phyloP scores from a whole-genome alignment of 2,113 vertebrate species.

The Drymodes brunneopygia region DNA sequence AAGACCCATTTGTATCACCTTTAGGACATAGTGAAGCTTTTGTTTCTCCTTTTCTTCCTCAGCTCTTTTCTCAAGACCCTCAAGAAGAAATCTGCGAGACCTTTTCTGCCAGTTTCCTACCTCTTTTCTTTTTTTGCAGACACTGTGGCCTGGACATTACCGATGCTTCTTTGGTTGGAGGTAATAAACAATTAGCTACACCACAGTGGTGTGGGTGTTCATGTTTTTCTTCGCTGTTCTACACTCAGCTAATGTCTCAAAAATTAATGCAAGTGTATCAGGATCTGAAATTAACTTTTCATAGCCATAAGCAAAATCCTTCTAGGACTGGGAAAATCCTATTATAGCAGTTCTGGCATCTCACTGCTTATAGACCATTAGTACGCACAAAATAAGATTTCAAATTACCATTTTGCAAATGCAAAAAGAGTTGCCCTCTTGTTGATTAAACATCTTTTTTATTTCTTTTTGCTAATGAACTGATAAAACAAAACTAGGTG shows the following conservation, averaged over 20 bases:
- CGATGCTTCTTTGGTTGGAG: slow-evolving; percentile 51
- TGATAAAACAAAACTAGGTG: slow-evolving; percentile 39
- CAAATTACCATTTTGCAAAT: slow-evolving; percentile 69
- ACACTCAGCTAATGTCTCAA: slow-evolving; percentile 68
- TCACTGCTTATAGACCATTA: slow-evolving; percentile 69
- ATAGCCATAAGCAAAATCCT: slow-evolving; percentile 85
- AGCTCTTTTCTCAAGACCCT: background rate
- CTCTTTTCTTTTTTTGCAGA: background rate
- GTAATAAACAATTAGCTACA: slow-evolving; percentile 70
- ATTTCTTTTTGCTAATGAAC: slow-evolving; percentile 50
- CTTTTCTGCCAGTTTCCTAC: slow-evolving; percentile 14
- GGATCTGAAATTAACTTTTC: slow-evolving; percentile 91
- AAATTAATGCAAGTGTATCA: slow-evolving; percentile 89
- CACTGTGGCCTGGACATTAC: slow-evolving; percentile 17
- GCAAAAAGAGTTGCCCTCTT: slow-evolving; percentile 44
- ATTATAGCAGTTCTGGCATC: slow-evolving; percentile 69
- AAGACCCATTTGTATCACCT: background rate
- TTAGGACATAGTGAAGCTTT: background rate
- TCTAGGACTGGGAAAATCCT: slow-evolving; percentile 72
- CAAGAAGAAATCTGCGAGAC: slow-evolving; percentile 36
- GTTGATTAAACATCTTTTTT: slow-evolving; percentile 63
- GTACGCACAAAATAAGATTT: slow-evolving; percentile 73
- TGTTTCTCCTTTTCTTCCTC: background rate
- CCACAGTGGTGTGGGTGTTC: slow-evolving; percentile 10
- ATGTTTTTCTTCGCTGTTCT: slow-evolving; percentile 64